Evolutionary conservation across 2,113 vertebrate species (phyloP), one percentile per base, ranked within the genome.

Genomic region (Psettodes erumei): DNA sequence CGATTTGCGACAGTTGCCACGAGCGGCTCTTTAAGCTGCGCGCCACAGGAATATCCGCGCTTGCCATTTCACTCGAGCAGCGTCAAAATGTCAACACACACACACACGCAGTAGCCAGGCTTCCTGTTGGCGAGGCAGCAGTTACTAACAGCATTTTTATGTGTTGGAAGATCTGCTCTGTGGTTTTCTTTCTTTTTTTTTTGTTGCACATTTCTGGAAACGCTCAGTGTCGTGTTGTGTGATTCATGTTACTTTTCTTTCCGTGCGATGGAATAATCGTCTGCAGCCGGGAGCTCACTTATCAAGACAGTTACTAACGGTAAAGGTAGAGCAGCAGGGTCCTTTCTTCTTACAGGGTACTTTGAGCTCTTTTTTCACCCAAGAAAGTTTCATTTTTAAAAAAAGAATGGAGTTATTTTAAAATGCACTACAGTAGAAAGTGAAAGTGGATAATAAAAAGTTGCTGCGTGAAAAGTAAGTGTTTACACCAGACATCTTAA

Each of bases 101-200:
- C 40, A 8, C 21, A n/a, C 38, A 50, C 23, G 38, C 25, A 37
- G 7, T 21, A 42, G 15, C 25, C 1, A 25, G 10, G 12, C 50
- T 62, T 19, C 5, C 33, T 25, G 16, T 48, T 61, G 25, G 32
- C 47, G 43, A 42, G 51, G 23, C 25, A n/a, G 38, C 55, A 18
- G 15, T 21, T 33, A 73, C 58, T 80, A 75, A 81, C 60, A 21
- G 51, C 21, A 60, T 51, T 50, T 63, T 33, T n/a, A n/a, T n/a
- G n/a, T n/a, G n/a, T n/a, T n/a, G n/a, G n/a, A n/a, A n/a, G n/a
- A n/a, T n/a, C 35, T 58, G 60, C 35, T 77, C 38, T 58, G 21
- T 75, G 33, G 15, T 43, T 85, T 56, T 67, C 48, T 59, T 48
- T 66, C 12, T 71, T 5, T 48, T n/a, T n/a, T n/a, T 53, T 60